Conservation (phyloP, 2,113 vertebrate species). For the Poeciliopsis retropinna region DNA sequence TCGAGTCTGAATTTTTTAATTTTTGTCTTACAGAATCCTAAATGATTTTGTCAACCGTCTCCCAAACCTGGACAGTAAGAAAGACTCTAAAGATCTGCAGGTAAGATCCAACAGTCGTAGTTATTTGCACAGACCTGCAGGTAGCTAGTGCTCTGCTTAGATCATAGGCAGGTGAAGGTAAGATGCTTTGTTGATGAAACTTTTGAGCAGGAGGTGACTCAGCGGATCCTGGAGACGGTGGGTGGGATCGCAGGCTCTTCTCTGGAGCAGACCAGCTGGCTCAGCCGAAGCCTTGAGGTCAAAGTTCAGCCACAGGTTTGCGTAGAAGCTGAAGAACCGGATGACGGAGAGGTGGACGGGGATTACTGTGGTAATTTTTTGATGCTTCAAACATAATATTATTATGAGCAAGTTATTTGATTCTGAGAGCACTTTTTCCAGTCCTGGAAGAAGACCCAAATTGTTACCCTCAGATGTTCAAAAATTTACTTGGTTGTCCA, state of each 20-base stretch:
- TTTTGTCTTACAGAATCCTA: slow-evolving; percentile 83
- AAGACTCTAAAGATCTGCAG: slow-evolving; percentile 93
- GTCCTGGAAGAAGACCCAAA: too few relatives aligned
- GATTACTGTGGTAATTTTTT: slow-evolving; percentile 78
- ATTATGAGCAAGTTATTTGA: background rate
- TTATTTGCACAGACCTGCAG: background rate
- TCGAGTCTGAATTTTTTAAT: background rate
- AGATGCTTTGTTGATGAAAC: background rate
- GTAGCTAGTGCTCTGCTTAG: background rate
- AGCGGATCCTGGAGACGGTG: slow-evolving; percentile 92
- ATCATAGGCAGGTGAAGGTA: background rate
- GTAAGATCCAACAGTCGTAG: slow-evolving; percentile 64
- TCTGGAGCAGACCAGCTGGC: slow-evolving; percentile 97
- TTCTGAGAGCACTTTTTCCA: too few relatives aligned
- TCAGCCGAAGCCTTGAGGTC: slow-evolving; percentile 95
- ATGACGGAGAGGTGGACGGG: slow-evolving; percentile 77
- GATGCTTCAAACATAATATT: background rate
- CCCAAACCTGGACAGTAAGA: slow-evolving; percentile 92
- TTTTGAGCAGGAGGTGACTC: slow-evolving; percentile 88
- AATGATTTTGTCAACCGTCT: slow-evolving; percentile 93
- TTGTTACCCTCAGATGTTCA: too few relatives aligned
- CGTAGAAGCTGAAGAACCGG: slow-evolving; percentile 82
- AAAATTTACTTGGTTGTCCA: too few relatives aligned
- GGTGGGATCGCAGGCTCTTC: slow-evolving; percentile 93
- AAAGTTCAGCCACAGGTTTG: slow-evolving; percentile 94